These are phyloP conservation scores for Coleophora flavipennella DNA, from an alignment of 2,888 invertebrate genomes.

Conservation along the genomic window DNA sequence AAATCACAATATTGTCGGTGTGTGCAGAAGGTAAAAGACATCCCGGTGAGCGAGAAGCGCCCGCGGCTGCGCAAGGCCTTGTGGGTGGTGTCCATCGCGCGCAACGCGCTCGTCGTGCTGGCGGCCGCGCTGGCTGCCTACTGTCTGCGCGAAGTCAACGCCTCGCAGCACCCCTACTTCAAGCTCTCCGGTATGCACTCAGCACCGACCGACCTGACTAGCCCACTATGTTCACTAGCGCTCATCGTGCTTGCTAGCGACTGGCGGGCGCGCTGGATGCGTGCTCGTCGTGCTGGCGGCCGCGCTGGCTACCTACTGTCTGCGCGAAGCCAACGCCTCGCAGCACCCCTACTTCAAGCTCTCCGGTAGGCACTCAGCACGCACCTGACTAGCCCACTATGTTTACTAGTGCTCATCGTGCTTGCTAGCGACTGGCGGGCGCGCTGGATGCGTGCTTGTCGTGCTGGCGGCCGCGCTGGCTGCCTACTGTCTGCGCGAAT, in stretches of 20 bases:
- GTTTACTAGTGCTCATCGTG: no score
- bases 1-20: no score
- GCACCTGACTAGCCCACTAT: no score
- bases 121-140: constrained; percentile 75
- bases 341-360: constrained; percentile 74
- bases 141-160: constrained; percentile 48
- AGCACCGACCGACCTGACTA: constrained; percentile 33
- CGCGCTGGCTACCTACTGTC: constrained; percentile 71
- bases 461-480: constrained; percentile 76
- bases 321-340: constrained; percentile 40
- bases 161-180: constrained; percentile 67
- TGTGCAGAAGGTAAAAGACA: constrained; percentile 75
- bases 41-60: constrained; percentile 52
- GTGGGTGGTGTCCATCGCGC: constrained; percentile 83
- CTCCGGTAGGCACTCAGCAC: constrained; percentile 52
- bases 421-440: no score
- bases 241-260: no score
- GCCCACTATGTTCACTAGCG: no score
- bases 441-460: constrained; percentile 81
- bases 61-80: constrained; percentile 65
- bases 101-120: constrained; percentile 85
- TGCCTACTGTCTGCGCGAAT: constrained; percentile 69
- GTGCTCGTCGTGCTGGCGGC: constrained; percentile 81
- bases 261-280: no score
- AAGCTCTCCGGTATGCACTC: constrained; percentile 65